phyloP scores from a whole-genome alignment of 1,140 invertebrate species.

The Neocloeon triangulifer region DNA sequence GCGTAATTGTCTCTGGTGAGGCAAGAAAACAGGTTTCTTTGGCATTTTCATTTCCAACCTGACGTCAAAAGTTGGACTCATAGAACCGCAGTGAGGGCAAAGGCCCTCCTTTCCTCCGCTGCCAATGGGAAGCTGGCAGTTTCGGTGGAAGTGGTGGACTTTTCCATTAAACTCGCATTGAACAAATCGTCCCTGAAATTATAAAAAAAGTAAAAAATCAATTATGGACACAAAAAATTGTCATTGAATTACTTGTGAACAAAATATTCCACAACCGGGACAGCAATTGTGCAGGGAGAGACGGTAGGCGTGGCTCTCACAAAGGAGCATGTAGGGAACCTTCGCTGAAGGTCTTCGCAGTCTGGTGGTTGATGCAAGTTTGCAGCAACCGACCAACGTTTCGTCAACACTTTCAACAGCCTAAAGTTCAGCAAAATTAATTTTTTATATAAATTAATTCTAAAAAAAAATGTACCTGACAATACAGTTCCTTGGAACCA shows the following conservation, averaged over 20 bases:
- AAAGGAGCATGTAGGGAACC: constrained; percentile 66
- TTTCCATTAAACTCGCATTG: constrained; percentile 28
- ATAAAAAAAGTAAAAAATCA: constrained; percentile 3
- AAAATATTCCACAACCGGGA: constrained; percentile 74
- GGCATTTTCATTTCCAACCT: constrained; percentile 29
- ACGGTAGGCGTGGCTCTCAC: constrained; percentile 53
- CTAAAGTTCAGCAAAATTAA: constrained; percentile 10
- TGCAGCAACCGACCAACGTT: constrained; percentile 56
- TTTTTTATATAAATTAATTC: no score
- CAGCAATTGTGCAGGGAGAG: constrained; percentile 69
- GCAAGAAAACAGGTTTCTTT: constrained; percentile 29
- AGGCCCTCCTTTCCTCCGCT: constrained; percentile 23
- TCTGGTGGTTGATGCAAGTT: constrained; percentile 27
- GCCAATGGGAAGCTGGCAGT: constrained; percentile 32
- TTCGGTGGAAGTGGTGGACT: constrained; percentile 46
- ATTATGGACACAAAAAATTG: constrained; percentile 4
- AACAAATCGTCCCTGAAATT: constrained; percentile 37
- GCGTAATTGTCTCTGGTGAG: constrained; percentile 21
- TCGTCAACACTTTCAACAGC: constrained; percentile 62
- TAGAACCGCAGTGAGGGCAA: constrained; percentile 59
- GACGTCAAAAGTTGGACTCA: constrained; percentile 28
- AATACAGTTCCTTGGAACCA: constrained; percentile 21
- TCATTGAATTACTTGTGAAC: constrained; percentile 47
- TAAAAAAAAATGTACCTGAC: no score
- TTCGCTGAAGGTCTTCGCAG: constrained; percentile 50